These are phyloP conservation scores for Dipodomys stephensi DNA, from an alignment of 2,113 vertebrate genomes.

Conservation along the genomic window DNA sequence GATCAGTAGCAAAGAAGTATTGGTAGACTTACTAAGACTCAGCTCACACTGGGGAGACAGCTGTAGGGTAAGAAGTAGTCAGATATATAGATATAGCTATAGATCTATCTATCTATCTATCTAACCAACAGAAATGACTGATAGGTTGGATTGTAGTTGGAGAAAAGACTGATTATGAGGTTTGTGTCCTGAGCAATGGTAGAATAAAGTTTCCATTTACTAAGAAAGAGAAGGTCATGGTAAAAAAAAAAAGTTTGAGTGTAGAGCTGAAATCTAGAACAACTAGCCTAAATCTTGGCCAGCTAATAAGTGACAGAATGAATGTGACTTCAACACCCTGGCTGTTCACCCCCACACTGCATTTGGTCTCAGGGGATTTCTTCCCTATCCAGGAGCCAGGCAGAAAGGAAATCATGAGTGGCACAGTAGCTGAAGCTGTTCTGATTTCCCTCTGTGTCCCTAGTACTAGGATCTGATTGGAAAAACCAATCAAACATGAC, in stretches of 20 bases:
- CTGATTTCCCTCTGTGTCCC: not conserved
- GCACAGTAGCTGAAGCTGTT: fast-evolving
- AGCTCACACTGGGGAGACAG: not conserved
- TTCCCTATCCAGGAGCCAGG: not conserved
- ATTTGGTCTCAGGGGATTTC: not conserved
- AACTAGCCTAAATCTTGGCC: not conserved
- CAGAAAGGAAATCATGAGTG: not conserved
- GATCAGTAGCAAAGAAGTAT: not conserved
- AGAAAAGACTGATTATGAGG: not conserved
- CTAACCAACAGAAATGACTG: not conserved
- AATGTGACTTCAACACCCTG: not conserved
- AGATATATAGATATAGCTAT: not conserved
- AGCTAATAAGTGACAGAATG: not conserved
- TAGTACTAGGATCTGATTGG: not conserved
- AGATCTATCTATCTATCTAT: too few relatives aligned
- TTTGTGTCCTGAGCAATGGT: not conserved
- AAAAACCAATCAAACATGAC: not conserved
- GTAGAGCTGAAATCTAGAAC: not conserved
- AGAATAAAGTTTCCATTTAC: not conserved
- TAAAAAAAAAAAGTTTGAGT: not conserved
- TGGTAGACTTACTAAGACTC: not conserved
- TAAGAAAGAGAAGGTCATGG: not conserved
- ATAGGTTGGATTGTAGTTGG: too few relatives aligned
- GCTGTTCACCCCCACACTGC: not conserved
- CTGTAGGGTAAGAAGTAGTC: not conserved